These are phyloP conservation scores for Dipodomys stephensi DNA, from an alignment of 2,113 vertebrate species.

Conservation along the genomic window DNA sequence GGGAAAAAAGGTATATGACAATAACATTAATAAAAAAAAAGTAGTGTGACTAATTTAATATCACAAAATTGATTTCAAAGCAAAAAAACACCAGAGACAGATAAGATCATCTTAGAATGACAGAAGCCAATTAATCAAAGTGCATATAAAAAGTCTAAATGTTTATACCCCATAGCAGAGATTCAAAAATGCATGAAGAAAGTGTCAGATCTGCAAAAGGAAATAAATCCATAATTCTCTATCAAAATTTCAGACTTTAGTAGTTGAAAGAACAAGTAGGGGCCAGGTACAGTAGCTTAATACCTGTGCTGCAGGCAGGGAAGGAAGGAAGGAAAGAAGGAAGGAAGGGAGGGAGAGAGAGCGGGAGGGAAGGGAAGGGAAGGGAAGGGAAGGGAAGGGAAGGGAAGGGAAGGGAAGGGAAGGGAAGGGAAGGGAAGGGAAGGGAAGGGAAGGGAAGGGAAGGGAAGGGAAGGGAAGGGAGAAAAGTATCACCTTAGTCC, in stretches of 20 bases:
- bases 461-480: not conserved
- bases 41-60: constrained; percentile 17
- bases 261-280: constrained; percentile 13
- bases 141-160: constrained; percentile 18
- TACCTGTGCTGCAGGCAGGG: too few species aligned
- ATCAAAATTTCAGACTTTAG: not conserved
- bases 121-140: not conserved
- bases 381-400: not conserved
- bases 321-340: too few species aligned
- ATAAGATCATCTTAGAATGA: not conserved
- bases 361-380: too few species aligned
- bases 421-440: too few species aligned
- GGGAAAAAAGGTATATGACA: not conserved
- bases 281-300: too few species aligned
- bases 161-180: not conserved
- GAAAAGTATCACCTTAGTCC: constrained; percentile 6
- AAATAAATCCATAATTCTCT: constrained; percentile 18
- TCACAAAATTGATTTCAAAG: constrained; percentile 50
- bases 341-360: too few species aligned
- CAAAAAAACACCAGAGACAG: constrained; percentile 5
- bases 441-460: too few species aligned
- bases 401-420: too few species aligned
- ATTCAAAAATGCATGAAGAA: constrained; percentile 48
- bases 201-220: not conserved
- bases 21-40: not conserved